These are phyloP conservation scores for Theonella swinhoei DNA, from an alignment of 37 sponge, comb jelly and placozoan species.

Conservation along the genomic window DNA sequence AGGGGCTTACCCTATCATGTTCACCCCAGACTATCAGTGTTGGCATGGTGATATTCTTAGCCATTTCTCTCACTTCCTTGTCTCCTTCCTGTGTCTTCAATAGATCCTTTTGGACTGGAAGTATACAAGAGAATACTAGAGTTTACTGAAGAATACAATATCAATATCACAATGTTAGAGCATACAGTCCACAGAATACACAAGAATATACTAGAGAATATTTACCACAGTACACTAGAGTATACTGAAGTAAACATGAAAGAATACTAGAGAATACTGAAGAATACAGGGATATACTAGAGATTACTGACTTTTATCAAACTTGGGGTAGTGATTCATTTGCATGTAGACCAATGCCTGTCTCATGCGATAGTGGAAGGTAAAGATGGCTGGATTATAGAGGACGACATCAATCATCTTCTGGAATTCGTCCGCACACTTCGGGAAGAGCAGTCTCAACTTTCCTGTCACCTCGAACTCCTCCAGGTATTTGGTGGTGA, in stretches of 20 bases:
- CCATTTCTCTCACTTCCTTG: not conserved
- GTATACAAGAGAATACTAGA: slow-evolving; percentile 9
- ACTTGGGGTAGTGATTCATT: slow-evolving; percentile 29
- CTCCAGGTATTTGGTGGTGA: slow-evolving; percentile 34
- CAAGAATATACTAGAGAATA: no score
- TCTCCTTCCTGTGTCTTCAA: slow-evolving; percentile 25
- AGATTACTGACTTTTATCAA: slow-evolving; percentile 53
- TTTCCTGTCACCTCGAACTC: slow-evolving; percentile 43
- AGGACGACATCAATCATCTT: slow-evolving; percentile 67
- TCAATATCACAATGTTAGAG: not conserved
- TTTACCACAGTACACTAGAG: no score
- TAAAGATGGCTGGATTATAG: slow-evolving; percentile 28
- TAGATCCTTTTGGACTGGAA: slow-evolving; percentile 27
- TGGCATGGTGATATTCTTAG: slow-evolving; percentile 25
- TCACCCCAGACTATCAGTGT: slow-evolving; percentile 62
- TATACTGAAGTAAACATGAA: not conserved
- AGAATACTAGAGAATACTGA: slow-evolving; percentile 5
- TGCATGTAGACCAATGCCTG: slow-evolving; percentile 59
- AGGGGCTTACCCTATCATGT: slow-evolving; percentile 63
- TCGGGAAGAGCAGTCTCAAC: slow-evolving; percentile 42
- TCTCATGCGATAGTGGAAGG: slow-evolving; percentile 47
- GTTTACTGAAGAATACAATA: not conserved
- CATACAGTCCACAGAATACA: no score
- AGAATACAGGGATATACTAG: not conserved
- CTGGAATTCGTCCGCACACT: slow-evolving; percentile 50